phyloP scores from a whole-genome alignment of 2,113 vertebrate species.

The Aramus guarauna region DNA sequence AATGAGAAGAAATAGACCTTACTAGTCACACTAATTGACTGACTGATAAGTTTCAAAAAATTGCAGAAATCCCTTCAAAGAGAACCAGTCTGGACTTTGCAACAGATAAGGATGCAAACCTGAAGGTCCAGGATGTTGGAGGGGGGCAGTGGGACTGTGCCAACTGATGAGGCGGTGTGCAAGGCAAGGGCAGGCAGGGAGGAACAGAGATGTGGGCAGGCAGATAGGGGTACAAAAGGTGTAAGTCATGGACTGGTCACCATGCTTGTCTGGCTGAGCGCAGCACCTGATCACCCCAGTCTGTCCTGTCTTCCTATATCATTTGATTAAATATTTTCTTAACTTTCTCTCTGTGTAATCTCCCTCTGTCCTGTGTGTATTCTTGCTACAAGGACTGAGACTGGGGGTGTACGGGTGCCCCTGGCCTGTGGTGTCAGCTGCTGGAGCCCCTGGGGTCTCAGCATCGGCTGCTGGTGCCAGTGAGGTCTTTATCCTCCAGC shows the following conservation, averaged over 20 bases:
- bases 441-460: neutral
- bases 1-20: neutral
- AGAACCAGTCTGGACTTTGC: neutral
- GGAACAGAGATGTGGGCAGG: rapidly evolving
- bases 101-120: neutral
- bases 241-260: neutral
- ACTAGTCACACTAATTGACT: neutral
- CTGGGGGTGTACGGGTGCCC: rapidly evolving
- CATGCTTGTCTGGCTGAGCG: neutral
- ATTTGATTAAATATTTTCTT: neutral
- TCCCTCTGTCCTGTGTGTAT: neutral
- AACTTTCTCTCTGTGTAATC: neutral
- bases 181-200: rapidly evolving
- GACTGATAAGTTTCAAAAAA: neutral
- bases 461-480: neutral
- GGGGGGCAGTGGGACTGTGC: rapidly evolving
- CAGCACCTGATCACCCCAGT: rapidly evolving
- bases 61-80: neutral
- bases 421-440: neutral
- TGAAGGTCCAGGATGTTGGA: neutral
- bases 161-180: neutral
- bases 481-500: neutral
- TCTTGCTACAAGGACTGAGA: neutral
- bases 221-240: neutral
- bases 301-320: neutral